Evolutionary conservation across 2,888 invertebrate genomes (phyloP).

Genomic region (Pseudococcus longispinus): DNA sequence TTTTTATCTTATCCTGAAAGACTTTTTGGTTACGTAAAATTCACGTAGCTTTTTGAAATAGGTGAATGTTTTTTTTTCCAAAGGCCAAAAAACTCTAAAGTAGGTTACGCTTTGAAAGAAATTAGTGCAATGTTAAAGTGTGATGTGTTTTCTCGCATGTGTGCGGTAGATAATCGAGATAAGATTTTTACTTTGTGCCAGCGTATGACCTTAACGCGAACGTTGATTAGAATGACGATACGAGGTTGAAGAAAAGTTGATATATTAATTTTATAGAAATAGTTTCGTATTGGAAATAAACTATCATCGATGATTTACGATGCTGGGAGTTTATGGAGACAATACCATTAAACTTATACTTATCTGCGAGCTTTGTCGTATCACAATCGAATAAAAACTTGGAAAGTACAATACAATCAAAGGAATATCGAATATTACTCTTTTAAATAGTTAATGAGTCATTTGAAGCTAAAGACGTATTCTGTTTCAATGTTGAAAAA

Average conservation of each 20-base stretch:
- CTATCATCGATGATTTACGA: background rate
- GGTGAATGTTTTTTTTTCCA: background rate
- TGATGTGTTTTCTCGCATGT: background rate
- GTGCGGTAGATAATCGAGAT: background rate
- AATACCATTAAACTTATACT: background rate
- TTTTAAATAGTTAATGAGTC: background rate
- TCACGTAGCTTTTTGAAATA: background rate
- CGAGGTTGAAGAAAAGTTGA: background rate
- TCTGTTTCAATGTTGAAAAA: background rate
- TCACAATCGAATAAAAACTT: background rate
- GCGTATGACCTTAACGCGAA: background rate
- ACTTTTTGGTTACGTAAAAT: background rate
- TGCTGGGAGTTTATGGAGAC: background rate
- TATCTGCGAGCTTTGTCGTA: background rate
- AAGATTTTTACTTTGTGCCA: background rate
- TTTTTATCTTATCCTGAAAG: background rate
- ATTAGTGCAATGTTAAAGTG: background rate
- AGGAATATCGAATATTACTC: background rate
- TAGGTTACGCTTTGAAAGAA: background rate
- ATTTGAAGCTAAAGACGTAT: background rate
- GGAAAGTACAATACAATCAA: background rate
- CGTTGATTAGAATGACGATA: background rate
- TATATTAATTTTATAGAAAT: background rate
- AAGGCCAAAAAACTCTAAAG: background rate
- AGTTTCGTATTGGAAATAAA: too few relatives aligned